Base-by-base conservation (phyloP, 2,113 vertebrate species). In the Paramisgurnus dabryanus region DNA sequence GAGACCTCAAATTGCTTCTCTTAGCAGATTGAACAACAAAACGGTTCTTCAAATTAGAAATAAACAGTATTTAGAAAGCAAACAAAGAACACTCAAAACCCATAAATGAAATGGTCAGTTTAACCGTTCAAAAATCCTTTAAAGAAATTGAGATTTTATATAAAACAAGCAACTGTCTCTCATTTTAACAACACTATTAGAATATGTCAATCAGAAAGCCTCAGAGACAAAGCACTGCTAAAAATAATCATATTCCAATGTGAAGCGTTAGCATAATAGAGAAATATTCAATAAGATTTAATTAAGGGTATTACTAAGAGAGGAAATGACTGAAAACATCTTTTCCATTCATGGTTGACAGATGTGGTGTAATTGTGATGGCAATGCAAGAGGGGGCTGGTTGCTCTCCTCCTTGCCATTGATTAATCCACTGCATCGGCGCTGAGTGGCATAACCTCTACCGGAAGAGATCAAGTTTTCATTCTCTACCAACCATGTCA, bases 271-370 rank as follows among this genome's bases (percentile, higher is more conserved):
- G 82, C 85, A 85, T 85, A 85, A 87, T 85, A 86, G 82, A 81
- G 80, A 86, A 80, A 82, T 83, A 86, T 82, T 87, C 76, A 86
- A 84, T 89, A 83, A 80, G 84, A 89, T 89, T 86, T 86, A 87
- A 89, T 89, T 83, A 84, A 87, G 81, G 85, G 65, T 85, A 85
- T 90, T 84, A 89, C 84, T 86, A 78, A 81, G 83, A 85, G 63
- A 70, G 78, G 81, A 80, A 82, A 86, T 85, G 67, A 85, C 79
- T 86, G 78, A 80, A 84, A 80, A 77, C 73, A 79, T 87, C 9
- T 82, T 81, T 73, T 83, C 67, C 78, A 83, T 88, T 85, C 79
- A 89, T 55, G 68, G 57, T 71, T 84, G 79, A 80, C 81, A 89
- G 82, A 88, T 86, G 86, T 88, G 80, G 72, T 49, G 61, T 80